phyloP scores from a whole-genome alignment of 2,113 vertebrate species.

The Chaetops frenatus region DNA sequence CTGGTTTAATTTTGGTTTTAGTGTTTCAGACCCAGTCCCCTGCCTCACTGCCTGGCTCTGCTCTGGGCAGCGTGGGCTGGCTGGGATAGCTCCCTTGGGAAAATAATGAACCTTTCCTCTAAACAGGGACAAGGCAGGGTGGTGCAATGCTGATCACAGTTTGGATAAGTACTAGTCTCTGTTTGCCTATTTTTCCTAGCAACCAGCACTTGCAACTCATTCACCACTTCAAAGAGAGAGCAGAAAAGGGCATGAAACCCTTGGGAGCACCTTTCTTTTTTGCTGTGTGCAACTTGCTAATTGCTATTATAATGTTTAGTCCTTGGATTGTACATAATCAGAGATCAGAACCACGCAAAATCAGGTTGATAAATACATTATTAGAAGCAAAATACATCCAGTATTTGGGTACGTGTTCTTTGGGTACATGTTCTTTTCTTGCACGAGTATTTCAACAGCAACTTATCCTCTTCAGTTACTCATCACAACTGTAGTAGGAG shows the following conservation, averaged over 20 bases:
- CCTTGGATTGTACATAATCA: background rate
- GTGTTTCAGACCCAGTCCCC: background rate
- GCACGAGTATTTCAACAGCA: background rate
- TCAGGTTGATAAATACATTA: background rate
- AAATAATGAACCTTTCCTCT: background rate
- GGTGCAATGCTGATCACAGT: background rate
- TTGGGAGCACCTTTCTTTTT: background rate
- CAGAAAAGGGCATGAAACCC: background rate
- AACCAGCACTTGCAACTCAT: background rate
- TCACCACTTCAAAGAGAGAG: background rate
- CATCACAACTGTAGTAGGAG: background rate
- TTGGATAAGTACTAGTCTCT: background rate
- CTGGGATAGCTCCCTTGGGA: background rate
- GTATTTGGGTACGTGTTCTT: background rate
- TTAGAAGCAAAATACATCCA: background rate
- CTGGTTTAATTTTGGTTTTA: background rate
- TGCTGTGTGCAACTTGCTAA: background rate
- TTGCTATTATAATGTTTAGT: background rate
- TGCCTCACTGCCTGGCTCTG: background rate
- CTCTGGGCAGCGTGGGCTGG: accelerated
- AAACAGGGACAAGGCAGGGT: background rate
- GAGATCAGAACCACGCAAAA: background rate
- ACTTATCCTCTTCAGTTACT: background rate
- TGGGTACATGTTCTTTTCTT: background rate
- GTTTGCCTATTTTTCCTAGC: background rate